phyloP scores from a whole-genome alignment of 1,140 invertebrate genomes.

The Drosophila persimilis region DNA sequence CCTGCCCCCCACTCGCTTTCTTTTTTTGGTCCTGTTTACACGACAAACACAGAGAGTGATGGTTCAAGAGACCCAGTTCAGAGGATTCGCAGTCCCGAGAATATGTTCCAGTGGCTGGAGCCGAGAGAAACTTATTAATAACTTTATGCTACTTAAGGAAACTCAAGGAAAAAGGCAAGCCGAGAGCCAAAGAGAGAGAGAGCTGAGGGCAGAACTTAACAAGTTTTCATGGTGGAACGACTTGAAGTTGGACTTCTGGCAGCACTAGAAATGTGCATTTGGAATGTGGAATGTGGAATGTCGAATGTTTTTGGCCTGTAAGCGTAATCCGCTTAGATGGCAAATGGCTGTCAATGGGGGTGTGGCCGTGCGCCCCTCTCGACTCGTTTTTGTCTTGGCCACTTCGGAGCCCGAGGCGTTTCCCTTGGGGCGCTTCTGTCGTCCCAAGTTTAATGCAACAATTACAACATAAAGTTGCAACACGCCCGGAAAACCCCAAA shows the following conservation, averaged over 20 bases:
- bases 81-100: not conserved
- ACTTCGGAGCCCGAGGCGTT: not conserved
- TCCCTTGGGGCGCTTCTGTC: not conserved
- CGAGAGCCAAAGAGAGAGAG: not conserved
- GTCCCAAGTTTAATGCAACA: slow-evolving; percentile 56
- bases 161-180: slow-evolving; percentile 46
- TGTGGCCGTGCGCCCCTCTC: not conserved
- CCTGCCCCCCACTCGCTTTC: too few species aligned
- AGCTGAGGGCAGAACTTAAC: slow-evolving; percentile 28
- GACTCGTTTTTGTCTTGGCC: not conserved
- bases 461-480: slow-evolving; percentile 58
- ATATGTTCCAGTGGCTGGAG: slow-evolving; percentile 49
- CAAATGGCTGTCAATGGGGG: slow-evolving; percentile 43
- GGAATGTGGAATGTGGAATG: slow-evolving; percentile 53
- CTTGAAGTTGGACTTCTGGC: slow-evolving; percentile 5
- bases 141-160: slow-evolving; percentile 72
- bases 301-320: slow-evolving; percentile 34
- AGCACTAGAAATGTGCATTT: slow-evolving; percentile 49
- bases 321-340: slow-evolving; percentile 64
- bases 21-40: slow-evolving; percentile 43
- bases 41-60: slow-evolving; percentile 27
- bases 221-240: slow-evolving; percentile 54
- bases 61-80: not conserved
- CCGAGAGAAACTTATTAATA: slow-evolving; percentile 71
- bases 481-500: slow-evolving; percentile 22